Evolutionary conservation across 2,888 invertebrate species (phyloP).

Genomic region (Xestia rhomboidea): DNA sequence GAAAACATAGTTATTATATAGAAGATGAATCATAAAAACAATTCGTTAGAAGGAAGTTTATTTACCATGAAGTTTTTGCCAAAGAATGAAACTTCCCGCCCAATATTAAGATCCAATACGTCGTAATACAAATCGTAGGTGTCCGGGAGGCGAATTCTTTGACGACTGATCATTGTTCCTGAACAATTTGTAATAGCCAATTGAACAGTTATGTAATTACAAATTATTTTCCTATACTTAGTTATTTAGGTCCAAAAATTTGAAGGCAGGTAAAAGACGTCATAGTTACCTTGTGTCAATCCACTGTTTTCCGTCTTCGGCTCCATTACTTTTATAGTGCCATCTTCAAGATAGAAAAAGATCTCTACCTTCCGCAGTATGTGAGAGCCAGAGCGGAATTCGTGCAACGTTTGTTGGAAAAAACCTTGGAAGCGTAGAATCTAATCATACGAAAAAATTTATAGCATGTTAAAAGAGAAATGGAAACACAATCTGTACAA

Average conservation of each 20-base stretch:
- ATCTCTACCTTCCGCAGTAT: constrained; percentile 95
- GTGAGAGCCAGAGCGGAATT: constrained; percentile 92
- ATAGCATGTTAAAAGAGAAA: background rate
- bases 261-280: background rate
- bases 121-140: constrained; percentile 94
- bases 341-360: constrained; percentile 97
- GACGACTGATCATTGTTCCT: constrained; percentile 95
- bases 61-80: constrained; percentile 93
- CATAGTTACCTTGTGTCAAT: constrained; percentile 93
- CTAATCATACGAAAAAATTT: constrained; percentile 79
- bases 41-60: background rate
- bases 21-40: background rate
- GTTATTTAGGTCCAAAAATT: background rate
- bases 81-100: constrained; percentile 94
- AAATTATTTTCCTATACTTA: background rate
- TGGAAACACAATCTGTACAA: background rate
- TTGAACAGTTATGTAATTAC: background rate
- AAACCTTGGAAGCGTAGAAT: constrained; percentile 94
- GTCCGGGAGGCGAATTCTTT: constrained; percentile 95
- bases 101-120: constrained; percentile 96
- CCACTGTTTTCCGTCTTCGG: constrained; percentile 96
- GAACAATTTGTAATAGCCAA: constrained; percentile 27
- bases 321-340: constrained; percentile 96
- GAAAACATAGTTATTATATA: constrained; percentile 7
- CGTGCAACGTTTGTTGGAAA: constrained; percentile 95